These are phyloP conservation scores for Chymomyza caudatula DNA, from an alignment of 2,888 invertebrate genomes.

Conservation along the genomic window DNA sequence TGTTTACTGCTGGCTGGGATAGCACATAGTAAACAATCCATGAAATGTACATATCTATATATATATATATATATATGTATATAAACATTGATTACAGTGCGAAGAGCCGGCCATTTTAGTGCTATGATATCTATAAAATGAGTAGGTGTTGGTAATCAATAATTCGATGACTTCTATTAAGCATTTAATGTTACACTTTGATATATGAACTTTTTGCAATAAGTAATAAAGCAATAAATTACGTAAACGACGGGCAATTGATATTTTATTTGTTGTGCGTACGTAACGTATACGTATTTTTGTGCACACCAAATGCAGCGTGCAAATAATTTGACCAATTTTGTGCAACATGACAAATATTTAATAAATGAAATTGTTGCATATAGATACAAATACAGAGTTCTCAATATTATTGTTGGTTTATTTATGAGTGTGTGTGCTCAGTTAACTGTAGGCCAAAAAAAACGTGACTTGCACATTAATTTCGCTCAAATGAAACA, in stretches of 20 bases:
- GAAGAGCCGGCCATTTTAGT: neutral
- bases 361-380: neutral
- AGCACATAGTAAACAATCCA: neutral
- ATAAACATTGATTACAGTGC: neutral
- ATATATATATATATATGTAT: neutral
- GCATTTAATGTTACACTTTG: neutral
- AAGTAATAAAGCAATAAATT: neutral
- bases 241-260: neutral
- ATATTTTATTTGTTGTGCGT: neutral
- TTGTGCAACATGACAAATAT: neutral
- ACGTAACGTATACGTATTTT: neutral
- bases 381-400: too few relatives aligned
- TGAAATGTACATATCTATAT: neutral
- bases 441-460: neutral
- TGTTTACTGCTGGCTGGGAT: neutral
- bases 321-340: neutral
- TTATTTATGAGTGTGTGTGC: neutral
- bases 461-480: slow-evolving; percentile 48
- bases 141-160: neutral
- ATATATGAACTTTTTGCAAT: neutral
- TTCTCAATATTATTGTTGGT: too few relatives aligned
- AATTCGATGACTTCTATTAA: neutral
- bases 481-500: slow-evolving; percentile 12
- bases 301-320: neutral
- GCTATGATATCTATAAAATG: neutral